Percentiles rank a stretch among this genome's conserved stretches.
phyloP scores from a whole-genome alignment of 2,888 invertebrate genomes.

The Cosmorhoe ocellata region DNA sequence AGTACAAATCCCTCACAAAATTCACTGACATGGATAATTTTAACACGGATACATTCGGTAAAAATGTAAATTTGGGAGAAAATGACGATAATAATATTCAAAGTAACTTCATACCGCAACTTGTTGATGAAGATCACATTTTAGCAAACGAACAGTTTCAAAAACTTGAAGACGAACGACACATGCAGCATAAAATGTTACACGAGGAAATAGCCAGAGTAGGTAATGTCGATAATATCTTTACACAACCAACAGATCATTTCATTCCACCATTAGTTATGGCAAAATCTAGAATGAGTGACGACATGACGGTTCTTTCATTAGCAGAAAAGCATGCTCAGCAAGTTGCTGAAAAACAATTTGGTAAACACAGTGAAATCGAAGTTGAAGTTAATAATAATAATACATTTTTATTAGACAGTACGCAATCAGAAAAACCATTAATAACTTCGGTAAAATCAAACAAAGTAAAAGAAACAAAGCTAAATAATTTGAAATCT shows the following conservation, averaged over 20 bases:
- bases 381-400: slow-evolving; percentile 29
- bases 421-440: slow-evolving; percentile 36
- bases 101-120: slow-evolving; percentile 65
- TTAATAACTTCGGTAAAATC: slow-evolving; percentile 33
- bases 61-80: slow-evolving; percentile 49
- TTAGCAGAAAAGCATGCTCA: slow-evolving; percentile 76
- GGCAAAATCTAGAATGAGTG: slow-evolving; percentile 76
- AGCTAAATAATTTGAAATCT: slow-evolving; percentile 54
- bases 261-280: slow-evolving; percentile 78
- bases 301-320: slow-evolving; percentile 77
- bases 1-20: slow-evolving; percentile 32
- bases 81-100: slow-evolving; percentile 58
- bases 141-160: slow-evolving; percentile 56
- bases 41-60: slow-evolving; percentile 44
- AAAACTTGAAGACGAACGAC: slow-evolving; percentile 65
- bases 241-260: slow-evolving; percentile 76
- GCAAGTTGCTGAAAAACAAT: slow-evolving; percentile 62
- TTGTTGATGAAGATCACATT: slow-evolving; percentile 48
- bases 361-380: slow-evolving; percentile 43
- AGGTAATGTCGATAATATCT: slow-evolving; percentile 73
- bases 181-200: slow-evolving; percentile 68
- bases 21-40: slow-evolving; percentile 35
- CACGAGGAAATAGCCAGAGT: slow-evolving; percentile 71
- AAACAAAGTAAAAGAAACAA: slow-evolving; percentile 40
- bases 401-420: slow-evolving; percentile 40